These are phyloP conservation scores for Ophonus ardosiacus DNA, from an alignment of 2,888 invertebrate genomes.

Conservation along the genomic window DNA sequence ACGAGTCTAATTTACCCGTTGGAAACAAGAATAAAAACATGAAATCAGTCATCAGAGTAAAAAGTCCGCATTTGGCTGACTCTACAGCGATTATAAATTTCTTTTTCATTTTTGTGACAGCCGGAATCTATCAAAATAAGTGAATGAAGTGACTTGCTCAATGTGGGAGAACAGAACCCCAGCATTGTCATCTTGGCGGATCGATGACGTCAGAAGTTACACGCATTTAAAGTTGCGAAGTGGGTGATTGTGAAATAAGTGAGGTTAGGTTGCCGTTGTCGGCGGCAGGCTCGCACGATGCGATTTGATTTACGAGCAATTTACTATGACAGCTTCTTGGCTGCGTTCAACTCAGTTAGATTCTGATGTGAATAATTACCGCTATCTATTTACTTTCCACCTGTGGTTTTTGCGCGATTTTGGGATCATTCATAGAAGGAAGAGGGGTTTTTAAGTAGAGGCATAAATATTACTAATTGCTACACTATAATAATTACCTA, in stretches of 20 bases:
- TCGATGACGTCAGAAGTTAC: slow-evolving; percentile 45
- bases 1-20: slow-evolving; percentile 29
- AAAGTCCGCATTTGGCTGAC: slow-evolving; percentile 33
- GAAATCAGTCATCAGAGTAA: slow-evolving; percentile 33
- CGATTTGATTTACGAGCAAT: slow-evolving; percentile 61
- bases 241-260: slow-evolving; percentile 43
- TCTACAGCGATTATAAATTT: slow-evolving; percentile 49
- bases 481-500: slow-evolving; percentile 7
- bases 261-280: slow-evolving; percentile 28
- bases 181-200: slow-evolving; percentile 20
- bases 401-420: slow-evolving; percentile 59
- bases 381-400: slow-evolving; percentile 57
- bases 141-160: slow-evolving; percentile 40
- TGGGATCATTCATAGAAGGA: slow-evolving; percentile 30
- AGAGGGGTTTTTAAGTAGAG: background rate
- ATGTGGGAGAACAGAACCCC: background rate
- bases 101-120: slow-evolving; percentile 48
- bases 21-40: slow-evolving; percentile 28
- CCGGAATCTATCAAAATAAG: slow-evolving; percentile 44
- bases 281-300: slow-evolving; percentile 24
- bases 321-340: slow-evolving; percentile 60
- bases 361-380: slow-evolving; percentile 60
- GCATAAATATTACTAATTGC: slow-evolving; percentile 42
- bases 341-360: slow-evolving; percentile 50
- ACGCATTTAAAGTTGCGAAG: slow-evolving; percentile 45